Percentiles rank a stretch among this genome's conserved stretches.
Evolutionary conservation across 2,797 vertebrate species (phyloP).

Genomic region (Glossophaga mutica): DNA sequence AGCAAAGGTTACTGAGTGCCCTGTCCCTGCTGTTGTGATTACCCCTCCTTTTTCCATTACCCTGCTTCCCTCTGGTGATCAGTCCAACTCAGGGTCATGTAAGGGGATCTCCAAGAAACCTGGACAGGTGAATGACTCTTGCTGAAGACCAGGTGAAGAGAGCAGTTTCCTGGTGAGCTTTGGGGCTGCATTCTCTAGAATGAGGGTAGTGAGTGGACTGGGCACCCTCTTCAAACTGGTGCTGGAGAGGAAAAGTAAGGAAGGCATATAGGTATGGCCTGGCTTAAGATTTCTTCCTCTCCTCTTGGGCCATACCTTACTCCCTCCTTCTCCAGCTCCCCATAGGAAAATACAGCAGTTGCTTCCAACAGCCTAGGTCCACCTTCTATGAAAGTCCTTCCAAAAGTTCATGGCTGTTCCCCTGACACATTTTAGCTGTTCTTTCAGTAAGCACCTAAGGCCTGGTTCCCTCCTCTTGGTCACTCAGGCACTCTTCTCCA

Average conservation of each 20-base stretch:
- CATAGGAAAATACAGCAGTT: neutral
- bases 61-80: neutral
- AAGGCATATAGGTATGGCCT: neutral
- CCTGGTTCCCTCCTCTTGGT: neutral
- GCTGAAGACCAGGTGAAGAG: neutral
- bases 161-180: neutral
- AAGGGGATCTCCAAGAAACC: neutral
- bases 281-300: neutral
- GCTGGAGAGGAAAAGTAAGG: neutral
- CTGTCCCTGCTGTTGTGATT: neutral
- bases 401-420: neutral
- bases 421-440: neutral
- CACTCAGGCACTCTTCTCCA: slow-evolving; percentile 26
- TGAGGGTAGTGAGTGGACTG: neutral
- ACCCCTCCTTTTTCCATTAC: neutral
- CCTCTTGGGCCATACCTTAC: neutral
- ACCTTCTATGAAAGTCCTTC: neutral
- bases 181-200: neutral
- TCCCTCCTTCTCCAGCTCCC: neutral
- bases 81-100: neutral
- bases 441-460: neutral
- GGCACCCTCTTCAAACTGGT: neutral
- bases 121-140: neutral
- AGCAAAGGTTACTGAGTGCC: neutral
- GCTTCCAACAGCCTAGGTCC: neutral